Conservation (phyloP, 92 coral and sea anemone species). For the Zoanthus sansibaricus region DNA sequence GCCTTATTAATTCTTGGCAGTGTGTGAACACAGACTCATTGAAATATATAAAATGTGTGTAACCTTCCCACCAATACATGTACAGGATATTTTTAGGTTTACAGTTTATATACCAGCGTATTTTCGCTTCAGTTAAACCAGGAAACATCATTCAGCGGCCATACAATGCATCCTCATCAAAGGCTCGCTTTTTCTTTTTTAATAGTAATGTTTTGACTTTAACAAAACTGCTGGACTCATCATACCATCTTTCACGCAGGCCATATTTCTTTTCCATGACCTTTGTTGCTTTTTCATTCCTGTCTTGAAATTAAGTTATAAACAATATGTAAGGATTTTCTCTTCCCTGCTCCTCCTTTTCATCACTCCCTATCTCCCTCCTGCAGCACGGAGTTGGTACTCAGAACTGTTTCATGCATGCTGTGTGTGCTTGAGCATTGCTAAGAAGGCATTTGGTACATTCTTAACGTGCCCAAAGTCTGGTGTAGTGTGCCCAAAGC, state of each 20-base stretch:
- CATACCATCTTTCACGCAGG: slow-evolving; percentile 55
- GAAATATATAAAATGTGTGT: not conserved
- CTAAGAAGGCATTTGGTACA: too few species aligned
- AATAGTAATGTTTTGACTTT: slow-evolving; percentile 45
- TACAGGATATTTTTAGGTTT: not conserved
- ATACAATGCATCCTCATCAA: slow-evolving; percentile 57
- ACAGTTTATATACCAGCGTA: slow-evolving; percentile 40
- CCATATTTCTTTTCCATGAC: slow-evolving; percentile 46
- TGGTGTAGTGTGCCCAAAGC: too few species aligned
- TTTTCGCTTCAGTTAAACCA: slow-evolving; percentile 59
- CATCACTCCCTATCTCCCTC: not conserved
- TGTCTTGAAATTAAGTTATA: slow-evolving; percentile 24
- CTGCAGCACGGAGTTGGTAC: not conserved
- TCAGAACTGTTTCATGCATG: too few species aligned
- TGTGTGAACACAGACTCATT: not conserved
- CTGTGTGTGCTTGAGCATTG: too few species aligned
- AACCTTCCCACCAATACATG: not conserved
- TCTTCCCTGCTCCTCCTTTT: not conserved
- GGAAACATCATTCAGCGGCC: slow-evolving; percentile 56
- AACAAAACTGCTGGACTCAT: slow-evolving; percentile 49
- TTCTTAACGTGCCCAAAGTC: too few species aligned
- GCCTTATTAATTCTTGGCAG: not conserved
- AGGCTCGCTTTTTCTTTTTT: slow-evolving; percentile 49
- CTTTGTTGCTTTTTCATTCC: slow-evolving; percentile 50
- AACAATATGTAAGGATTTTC: not conserved